Base-by-base conservation (phyloP, 2,888 invertebrate genomes). In the Synergus umbraculus region DNA sequence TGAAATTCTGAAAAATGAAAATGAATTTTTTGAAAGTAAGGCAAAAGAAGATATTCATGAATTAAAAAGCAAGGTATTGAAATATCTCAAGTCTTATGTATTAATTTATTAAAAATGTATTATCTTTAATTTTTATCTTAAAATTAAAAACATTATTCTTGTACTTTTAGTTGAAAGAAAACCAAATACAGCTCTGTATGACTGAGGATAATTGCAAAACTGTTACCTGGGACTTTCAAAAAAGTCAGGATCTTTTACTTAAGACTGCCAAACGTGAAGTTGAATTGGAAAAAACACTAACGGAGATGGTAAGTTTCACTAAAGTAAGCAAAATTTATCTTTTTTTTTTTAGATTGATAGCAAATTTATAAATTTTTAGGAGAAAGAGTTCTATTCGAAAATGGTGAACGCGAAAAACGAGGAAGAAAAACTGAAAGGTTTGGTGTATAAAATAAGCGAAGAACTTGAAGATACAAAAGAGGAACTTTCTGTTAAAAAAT, bases 1-100 rank as follows among this genome's bases (percentile, higher is more conserved):
- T 81, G 82, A 83, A 12, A 89, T 90, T 79, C 79, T 91, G 18
- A 89, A 84, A 76, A 83, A 79, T 58, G 86, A 90, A 44, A 85
- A 83, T 46, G 78, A 67, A 60, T 80, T 80, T 29, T 82, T 86
- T 13, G 86, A 89, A 58, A 85, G 83, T 29, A 88, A 86, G 85
- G 85, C 85, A 2, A 88, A 87, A 60, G 86, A 86, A 64, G 86
- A 89, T 64, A 82, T 87, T 78, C 84, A 79, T 49, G 83, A 86
- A 60, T 86, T 88, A 65, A 85, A 87, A 49, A 84, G 87, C 46
- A 87, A 85, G 86, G 87, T 86, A 79, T 37, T 78, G 80, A 29
- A 46, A 76, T 22, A 77, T 69, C 49, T 44, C 18, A 44, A 41
- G 10, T 7, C 18, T 67, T 66, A 15, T 15, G 4, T 41, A 77